These are phyloP conservation scores for cat (Felis catus) DNA, from an alignment of 2,113 vertebrate species.

Conservation along the genomic window F.catus_Fca126_mat1.0 CM031419.1:129709501-129710000, in stretches of 20 bases:
- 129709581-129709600: neutral
- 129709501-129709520: neutral
- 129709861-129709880: neutral
- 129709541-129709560: neutral
- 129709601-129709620: slow-evolving; percentile 15
- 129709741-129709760: slow-evolving; percentile 18
- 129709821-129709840: slow-evolving; percentile 11
- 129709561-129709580: neutral
- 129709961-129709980: slow-evolving; percentile 36
- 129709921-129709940: neutral
- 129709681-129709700: neutral
- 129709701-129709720: neutral
- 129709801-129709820: slow-evolving; percentile 16
- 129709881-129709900: neutral
- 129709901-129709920: slow-evolving; percentile 44
- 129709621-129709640: slow-evolving; percentile 27
- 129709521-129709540: slow-evolving; percentile 4
- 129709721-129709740: neutral
- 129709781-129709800: slow-evolving; percentile 49
- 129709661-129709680: neutral
- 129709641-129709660: neutral
- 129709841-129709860: slow-evolving; percentile 55
- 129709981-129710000: slow-evolving; percentile 51
- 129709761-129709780: neutral
- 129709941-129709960: neutral